phyloP scores from a whole-genome alignment of 2,113 vertebrate species.

The Pelecanoides urinatrix region DNA sequence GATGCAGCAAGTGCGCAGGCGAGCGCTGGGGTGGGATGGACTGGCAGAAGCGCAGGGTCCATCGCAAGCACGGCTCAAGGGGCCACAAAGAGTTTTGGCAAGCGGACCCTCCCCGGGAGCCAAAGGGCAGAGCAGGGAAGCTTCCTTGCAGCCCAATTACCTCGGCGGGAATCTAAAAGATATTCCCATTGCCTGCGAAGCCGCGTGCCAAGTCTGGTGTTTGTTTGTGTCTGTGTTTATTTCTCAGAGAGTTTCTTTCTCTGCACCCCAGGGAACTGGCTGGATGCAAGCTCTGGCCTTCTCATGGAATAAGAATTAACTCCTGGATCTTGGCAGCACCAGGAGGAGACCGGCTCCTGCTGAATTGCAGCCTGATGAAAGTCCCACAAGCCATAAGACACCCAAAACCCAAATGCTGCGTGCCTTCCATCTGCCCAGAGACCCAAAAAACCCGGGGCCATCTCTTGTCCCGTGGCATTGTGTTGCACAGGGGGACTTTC shows the following conservation, averaged over 20 bases:
- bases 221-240: slow-evolving; percentile 64
- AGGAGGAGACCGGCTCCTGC: neutral
- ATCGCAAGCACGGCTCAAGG: neutral
- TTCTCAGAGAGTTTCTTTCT: slow-evolving; percentile 51
- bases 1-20: neutral
- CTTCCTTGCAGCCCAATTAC: slow-evolving; percentile 27
- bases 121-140: slow-evolving; percentile 33
- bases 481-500: neutral
- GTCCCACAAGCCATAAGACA: neutral
- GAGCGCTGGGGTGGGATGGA: neutral
- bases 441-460: neutral
- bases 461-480: neutral
- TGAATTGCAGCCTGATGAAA: neutral
- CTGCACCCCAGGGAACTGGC: slow-evolving; percentile 40
- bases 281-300: slow-evolving; percentile 45
- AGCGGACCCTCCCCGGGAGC: neutral
- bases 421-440: neutral
- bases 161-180: slow-evolving; percentile 23
- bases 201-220: neutral
- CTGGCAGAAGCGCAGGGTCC: neutral
- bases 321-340: slow-evolving; percentile 37
- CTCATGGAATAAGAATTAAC: slow-evolving; percentile 60
- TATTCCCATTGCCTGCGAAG: slow-evolving; percentile 66
- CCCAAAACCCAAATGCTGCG: neutral
- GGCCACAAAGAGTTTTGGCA: slow-evolving; percentile 31